Conservation (phyloP, 1,140 invertebrate genomes). For the Limonius californicus region DNA sequence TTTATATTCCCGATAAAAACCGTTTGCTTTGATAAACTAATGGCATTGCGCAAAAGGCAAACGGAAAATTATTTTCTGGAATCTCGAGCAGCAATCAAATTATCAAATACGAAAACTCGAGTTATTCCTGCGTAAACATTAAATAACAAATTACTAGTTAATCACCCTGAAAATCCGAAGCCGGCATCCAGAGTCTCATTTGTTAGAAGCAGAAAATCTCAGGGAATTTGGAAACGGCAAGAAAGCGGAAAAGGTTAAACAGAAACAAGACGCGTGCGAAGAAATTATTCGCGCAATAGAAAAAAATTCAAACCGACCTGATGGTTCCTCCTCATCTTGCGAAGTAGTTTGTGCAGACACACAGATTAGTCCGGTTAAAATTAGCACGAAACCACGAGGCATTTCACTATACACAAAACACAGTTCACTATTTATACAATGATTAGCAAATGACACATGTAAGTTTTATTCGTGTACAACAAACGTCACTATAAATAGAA, state of each 20-base stretch:
- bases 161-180: too few species aligned
- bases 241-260: too few species aligned
- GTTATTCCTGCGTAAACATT: too few species aligned
- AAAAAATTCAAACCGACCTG: constrained; percentile 5
- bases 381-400: constrained; percentile 6
- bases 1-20: not conserved
- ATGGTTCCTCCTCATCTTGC: constrained; percentile 13
- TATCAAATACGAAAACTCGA: too few species aligned
- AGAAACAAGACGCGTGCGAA: too few species aligned
- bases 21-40: constrained; percentile 1
- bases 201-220: too few species aligned
- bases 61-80: constrained; percentile 4
- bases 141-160: too few species aligned
- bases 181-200: too few species aligned
- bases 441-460: not conserved
- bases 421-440: not conserved
- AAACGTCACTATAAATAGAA: constrained; percentile 3
- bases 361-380: not conserved
- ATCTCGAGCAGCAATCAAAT: too few species aligned
- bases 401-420: constrained; percentile 17
- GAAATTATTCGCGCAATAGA: too few species aligned
- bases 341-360: constrained; percentile 7
- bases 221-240: too few species aligned
- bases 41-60: not conserved
- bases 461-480: not conserved